These are phyloP conservation scores for Diabrotica virgifera DNA, from an alignment of 1,140 invertebrate genomes.

Conservation along the genomic window DNA sequence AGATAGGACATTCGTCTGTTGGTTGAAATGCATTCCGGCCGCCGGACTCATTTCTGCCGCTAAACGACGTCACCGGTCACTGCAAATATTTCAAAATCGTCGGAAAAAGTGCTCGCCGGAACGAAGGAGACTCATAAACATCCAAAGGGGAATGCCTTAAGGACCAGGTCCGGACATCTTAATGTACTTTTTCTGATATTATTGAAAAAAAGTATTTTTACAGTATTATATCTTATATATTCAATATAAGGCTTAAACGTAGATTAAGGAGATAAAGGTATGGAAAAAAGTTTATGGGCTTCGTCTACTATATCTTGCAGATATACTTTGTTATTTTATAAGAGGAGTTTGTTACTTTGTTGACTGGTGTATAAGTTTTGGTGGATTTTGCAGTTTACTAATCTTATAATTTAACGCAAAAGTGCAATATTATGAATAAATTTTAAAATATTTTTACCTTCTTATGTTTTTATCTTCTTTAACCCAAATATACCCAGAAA, in stretches of 20 bases:
- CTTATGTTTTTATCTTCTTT: too few relatives aligned
- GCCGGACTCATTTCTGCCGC: conserved; percentile 42
- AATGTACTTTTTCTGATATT: conserved; percentile 15
- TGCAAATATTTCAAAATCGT: conserved; percentile 46
- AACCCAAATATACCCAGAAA: too few relatives aligned
- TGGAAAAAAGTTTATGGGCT: background rate
- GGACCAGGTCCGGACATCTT: background rate
- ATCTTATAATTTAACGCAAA: too few relatives aligned
- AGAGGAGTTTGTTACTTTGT: too few relatives aligned
- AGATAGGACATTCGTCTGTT: conserved; percentile 27
- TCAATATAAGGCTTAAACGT: background rate
- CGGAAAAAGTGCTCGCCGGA: conserved; percentile 39
- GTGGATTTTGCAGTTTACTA: too few relatives aligned
- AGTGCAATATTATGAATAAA: too few relatives aligned
- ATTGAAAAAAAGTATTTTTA: background rate
- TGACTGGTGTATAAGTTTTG: too few relatives aligned
- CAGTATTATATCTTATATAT: background rate
- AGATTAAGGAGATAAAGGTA: background rate
- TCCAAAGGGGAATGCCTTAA: conserved; percentile 35
- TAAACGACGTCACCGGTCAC: conserved; percentile 41
- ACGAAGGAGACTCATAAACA: conserved; percentile 43
- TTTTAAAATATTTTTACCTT: too few relatives aligned
- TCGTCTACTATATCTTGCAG: background rate
- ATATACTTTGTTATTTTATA: background rate
- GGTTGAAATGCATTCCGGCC: conserved; percentile 38